A percentile compares a stretch with the other conserved stretches of the same genome.
Evolutionary conservation across 2,797 vertebrate genomes (phyloP).

Genomic region (Pipistrellus nathusii): DNA sequence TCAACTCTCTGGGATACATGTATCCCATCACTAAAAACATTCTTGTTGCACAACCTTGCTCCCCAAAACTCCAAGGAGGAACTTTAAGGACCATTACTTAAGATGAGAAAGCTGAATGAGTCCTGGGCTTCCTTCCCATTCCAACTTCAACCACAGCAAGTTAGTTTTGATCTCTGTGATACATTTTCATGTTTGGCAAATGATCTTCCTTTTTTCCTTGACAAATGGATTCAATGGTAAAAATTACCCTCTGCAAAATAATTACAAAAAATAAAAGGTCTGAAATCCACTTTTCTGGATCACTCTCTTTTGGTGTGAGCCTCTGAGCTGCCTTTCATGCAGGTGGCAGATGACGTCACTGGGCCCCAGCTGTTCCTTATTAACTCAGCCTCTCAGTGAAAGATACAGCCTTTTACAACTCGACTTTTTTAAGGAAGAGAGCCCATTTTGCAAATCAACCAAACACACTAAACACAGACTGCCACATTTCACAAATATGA

Average conservation of each 20-base stretch:
- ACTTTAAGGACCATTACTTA: conserved; percentile 41
- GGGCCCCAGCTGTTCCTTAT: conserved; percentile 81
- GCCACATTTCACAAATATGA: conserved; percentile 73
- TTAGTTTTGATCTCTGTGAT: conserved; percentile 62
- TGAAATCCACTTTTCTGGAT: conserved; percentile 76
- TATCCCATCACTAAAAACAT: neutral
- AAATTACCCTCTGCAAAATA: conserved; percentile 60
- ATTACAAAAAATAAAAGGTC: conserved; percentile 73
- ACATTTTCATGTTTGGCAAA: conserved; percentile 57
- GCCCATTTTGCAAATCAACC: conserved; percentile 77
- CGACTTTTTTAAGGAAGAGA: conserved; percentile 78
- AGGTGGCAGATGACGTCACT: conserved; percentile 82
- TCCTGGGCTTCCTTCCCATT: conserved; percentile 39
- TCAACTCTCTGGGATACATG: neutral
- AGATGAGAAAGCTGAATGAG: conserved; percentile 47
- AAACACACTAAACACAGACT: conserved; percentile 73
- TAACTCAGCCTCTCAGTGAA: conserved; percentile 77
- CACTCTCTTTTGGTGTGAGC: conserved; percentile 74
- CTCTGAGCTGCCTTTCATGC: conserved; percentile 74
- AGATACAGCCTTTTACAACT: conserved; percentile 78
- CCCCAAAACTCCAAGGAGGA: conserved; percentile 27
- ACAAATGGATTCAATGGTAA: conserved; percentile 66
- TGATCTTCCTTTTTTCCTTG: neutral
- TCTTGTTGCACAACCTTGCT: neutral
- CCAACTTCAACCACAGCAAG: conserved; percentile 49